Base-by-base conservation (phyloP, 2,113 vertebrate species). In the Ceyx melanurus region DNA sequence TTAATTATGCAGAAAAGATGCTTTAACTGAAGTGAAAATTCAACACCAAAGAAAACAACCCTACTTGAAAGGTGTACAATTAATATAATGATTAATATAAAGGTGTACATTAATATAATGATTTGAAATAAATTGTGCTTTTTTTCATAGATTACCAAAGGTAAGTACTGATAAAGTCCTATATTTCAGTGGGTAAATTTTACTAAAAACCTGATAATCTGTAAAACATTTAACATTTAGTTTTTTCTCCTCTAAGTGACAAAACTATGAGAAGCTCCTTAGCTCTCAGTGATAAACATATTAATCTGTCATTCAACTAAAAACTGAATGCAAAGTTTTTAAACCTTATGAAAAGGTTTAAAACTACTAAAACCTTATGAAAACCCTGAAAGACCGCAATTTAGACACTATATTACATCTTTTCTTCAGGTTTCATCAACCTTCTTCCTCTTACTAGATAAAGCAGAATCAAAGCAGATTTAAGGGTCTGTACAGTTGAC, bases 131-230 rank as follows among this genome's bases (percentile, higher is more conserved):
- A 96, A 22, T 16, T 85, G 74, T 94, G 57, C 76, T 95, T 61
- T 94, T 95, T 95, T 97, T 94, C 50, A 91, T 40, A 96, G 86
- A 96, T 94, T 95, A 95, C 66, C 68, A 83, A 74, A 88, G 84
- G 67, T 53, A 56, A 95, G 90, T 95, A 57, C 42, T 92, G 75
- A 95, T 89, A 91, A 95, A 94, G 58, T 88, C 80, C 48, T 86
- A 2, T 81, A 57, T 95, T 96, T 87, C 68, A 76, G 51, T 79
- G 51, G 40, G 29, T 89, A 83, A 61, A 14, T 73, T 94, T 35
- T 86, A 50, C 28, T 81, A 50, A 84, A 96, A 92, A 89, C 43
- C 16, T 14, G 16, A 92, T 91, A 64, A 86, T 87, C 74, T 73
- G 37, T 92, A 79, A 90, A 85, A 92, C 4, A 77, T 15, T 40